Evolutionary conservation across 2,888 invertebrate genomes (phyloP).

Genomic region (Gymnocheta viridis): DNA sequence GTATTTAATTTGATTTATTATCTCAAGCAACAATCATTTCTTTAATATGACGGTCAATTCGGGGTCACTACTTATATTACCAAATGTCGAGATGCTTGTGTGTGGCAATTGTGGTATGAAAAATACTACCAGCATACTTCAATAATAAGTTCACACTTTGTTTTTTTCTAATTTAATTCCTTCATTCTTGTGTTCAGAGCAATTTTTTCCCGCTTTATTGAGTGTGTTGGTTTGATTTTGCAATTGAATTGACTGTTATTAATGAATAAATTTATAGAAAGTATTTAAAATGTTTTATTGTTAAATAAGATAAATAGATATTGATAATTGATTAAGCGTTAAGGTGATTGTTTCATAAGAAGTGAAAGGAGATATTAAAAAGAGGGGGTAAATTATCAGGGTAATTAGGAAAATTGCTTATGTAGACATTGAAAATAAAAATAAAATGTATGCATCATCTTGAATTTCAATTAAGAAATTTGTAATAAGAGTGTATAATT

Average conservation of each 20-base stretch:
- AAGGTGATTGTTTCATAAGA: not conserved
- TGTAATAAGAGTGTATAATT: too few relatives aligned
- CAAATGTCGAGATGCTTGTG: not conserved
- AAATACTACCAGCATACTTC: slow-evolving; percentile 42
- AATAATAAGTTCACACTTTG: not conserved
- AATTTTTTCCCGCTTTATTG: not conserved
- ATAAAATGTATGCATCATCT: not conserved
- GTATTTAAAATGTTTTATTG: slow-evolving; percentile 10
- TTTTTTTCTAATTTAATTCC: not conserved
- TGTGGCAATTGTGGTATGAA: slow-evolving; percentile 38
- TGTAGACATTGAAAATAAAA: not conserved
- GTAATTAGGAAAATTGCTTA: slow-evolving; percentile 1
- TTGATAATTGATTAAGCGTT: not conserved
- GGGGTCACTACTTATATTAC: slow-evolving; percentile 23
- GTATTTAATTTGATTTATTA: slow-evolving; percentile 32
- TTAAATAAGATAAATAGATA: slow-evolving; percentile 9
- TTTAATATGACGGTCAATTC: slow-evolving; percentile 14
- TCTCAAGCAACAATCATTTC: not conserved
- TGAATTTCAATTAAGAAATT: not conserved
- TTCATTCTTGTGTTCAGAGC: not conserved
- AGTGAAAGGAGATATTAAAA: not conserved
- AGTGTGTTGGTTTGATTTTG: not conserved
- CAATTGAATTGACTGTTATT: slow-evolving; percentile 27
- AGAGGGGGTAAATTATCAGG: slow-evolving; percentile 5
- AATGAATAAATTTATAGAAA: slow-evolving; percentile 9